Evolutionary conservation across 2,113 vertebrate genomes (phyloP), one percentile per base, ranked within the genome.

Genomic region (Thymallus thymallus): DNA sequence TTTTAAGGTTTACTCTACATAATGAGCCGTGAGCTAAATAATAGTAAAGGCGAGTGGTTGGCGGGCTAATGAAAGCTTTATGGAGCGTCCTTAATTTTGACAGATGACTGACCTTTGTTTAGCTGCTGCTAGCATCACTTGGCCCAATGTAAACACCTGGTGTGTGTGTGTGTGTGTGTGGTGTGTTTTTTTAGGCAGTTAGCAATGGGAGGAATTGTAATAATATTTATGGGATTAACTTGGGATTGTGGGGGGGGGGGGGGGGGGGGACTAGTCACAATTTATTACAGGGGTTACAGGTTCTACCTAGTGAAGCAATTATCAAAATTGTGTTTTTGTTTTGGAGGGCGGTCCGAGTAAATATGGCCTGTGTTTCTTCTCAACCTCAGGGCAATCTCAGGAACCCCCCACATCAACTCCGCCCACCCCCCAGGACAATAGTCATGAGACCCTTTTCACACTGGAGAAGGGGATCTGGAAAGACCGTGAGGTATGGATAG

Each of bases 191-290:
- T 51, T 51, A 51, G 48, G 48, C 48, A 51, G 48, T 66, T 91
- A 84, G 88, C 87, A 91, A 91, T 87, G 80, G 86, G 87, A 87
- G 81, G 84, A 87, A 90, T 89, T 91, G 92, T 92, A 74, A 91
- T 76, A 85, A 90, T 87, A 92, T 93, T 94, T 94, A 94, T 90
- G 88, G 93, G 94, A 95, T 94, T 94, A 91, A 66, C 18, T 6
- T 66, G 88, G 80, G 93, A 87, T 87, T 14, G 23, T 23, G 71
- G 20, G 60, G 7, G 23, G 77, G 75, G 91, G 92, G 23, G 35
- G 71, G 20, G 60, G 7, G 23, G 77, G 75, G 91, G 92, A 94
- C 88, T 84, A 91, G 88, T 92, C 91, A 90, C 86, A 91, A 96
- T 94, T 93, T 92, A 94, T 85, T 82, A 92, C 82, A 91, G 90